A percentile compares a stretch with the other conserved stretches of the same genome.
Evolutionary conservation across 2,113 vertebrate species (phyloP).

Genomic region (Theristicus caerulescens): DNA sequence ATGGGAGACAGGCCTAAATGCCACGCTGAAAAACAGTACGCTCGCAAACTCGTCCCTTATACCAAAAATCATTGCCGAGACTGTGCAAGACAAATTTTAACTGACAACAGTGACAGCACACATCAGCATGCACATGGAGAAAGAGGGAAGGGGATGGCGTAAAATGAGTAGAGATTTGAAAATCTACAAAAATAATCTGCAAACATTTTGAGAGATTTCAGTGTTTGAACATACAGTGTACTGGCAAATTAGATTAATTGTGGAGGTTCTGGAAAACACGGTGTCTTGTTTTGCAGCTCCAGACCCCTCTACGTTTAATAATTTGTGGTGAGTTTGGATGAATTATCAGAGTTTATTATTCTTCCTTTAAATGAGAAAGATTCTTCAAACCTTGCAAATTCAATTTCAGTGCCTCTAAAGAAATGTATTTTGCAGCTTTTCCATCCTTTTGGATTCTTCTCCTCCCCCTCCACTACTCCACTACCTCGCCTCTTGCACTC

Average conservation of each 20-base stretch:
- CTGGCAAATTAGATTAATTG: not conserved
- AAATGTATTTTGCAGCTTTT: not conserved
- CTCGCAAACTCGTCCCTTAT: not conserved
- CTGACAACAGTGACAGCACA: not conserved
- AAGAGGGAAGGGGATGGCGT: not conserved
- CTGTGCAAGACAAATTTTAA: not conserved
- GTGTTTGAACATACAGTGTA: not conserved
- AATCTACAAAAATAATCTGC: not conserved
- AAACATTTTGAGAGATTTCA: not conserved
- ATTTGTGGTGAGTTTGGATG: not conserved
- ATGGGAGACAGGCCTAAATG: not conserved
- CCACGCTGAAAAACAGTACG: not conserved
- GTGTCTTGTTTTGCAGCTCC: not conserved
- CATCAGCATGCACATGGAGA: not conserved
- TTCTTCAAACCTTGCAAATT: not conserved
- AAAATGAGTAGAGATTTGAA: not conserved
- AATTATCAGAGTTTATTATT: not conserved
- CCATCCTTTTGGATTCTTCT: not conserved
- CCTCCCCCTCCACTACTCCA: not conserved
- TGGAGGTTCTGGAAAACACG: not conserved
- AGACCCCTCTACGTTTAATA: not conserved
- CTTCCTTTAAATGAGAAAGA: not conserved
- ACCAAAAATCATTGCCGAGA: not conserved
- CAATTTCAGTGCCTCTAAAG: not conserved
- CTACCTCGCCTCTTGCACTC: not conserved